These are phyloP conservation scores for Artemia sp. DNA, from an alignment of 2,888 invertebrate genomes.

Conservation along the genomic window DNA sequence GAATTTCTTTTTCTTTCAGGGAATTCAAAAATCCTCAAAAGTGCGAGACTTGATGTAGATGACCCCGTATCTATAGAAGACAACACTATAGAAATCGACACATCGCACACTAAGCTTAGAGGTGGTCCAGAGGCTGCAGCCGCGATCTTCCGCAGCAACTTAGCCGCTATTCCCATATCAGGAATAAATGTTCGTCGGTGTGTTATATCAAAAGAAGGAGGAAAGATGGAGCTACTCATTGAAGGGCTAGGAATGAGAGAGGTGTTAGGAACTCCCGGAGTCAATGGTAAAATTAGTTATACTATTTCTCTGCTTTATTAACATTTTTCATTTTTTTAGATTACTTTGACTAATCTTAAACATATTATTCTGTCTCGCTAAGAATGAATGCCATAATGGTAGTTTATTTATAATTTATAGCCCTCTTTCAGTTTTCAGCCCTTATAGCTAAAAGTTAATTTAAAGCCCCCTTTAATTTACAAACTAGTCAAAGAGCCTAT, in stretches of 20 bases:
- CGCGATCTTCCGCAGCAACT: not conserved
- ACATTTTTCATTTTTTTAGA: too few relatives aligned
- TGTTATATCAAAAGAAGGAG: conserved; percentile 10
- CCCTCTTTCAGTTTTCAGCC: too few relatives aligned
- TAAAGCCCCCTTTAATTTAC: too few relatives aligned
- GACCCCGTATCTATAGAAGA: not conserved
- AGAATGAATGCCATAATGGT: too few relatives aligned
- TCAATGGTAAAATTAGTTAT: not conserved
- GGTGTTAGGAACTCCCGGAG: not conserved
- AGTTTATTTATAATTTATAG: too few relatives aligned
- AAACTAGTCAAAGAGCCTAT: too few relatives aligned
- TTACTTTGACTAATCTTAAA: too few relatives aligned
- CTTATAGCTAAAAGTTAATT: too few relatives aligned
- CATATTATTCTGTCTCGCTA: too few relatives aligned
- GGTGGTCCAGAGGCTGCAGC: conserved; percentile 7
- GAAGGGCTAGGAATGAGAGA: conserved; percentile 9
- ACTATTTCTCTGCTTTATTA: not conserved
- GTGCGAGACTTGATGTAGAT: not conserved
- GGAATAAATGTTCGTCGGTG: not conserved
- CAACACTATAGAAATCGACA: not conserved
- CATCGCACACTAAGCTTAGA: not conserved
- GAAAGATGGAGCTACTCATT: not conserved
- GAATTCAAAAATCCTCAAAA: not conserved
- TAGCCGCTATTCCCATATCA: not conserved
- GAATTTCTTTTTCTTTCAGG: not conserved